Percentiles rank a stretch among this genome's conserved stretches.
Conservation (phyloP, 2,888 invertebrate species). For the Eurois occulta region DNA sequence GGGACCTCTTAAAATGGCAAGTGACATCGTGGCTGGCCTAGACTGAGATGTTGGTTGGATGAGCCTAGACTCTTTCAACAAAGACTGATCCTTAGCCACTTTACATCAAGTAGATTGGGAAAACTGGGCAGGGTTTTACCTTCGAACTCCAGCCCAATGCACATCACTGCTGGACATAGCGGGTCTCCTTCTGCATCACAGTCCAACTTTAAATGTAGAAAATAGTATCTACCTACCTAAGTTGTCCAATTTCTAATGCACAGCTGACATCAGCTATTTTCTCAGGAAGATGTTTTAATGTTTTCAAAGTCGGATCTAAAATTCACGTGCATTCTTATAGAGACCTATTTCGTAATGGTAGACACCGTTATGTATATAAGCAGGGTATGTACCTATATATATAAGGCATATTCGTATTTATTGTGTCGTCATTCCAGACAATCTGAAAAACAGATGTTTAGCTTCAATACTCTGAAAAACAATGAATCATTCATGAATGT, state of each 20-base stretch:
- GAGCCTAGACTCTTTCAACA: background rate
- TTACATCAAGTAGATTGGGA: background rate
- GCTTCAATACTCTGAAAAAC: conserved; percentile 56
- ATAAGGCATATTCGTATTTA: conserved; percentile 7
- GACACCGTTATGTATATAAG: background rate
- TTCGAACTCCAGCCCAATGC: background rate
- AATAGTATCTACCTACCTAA: background rate
- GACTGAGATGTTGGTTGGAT: background rate
- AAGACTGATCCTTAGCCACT: background rate
- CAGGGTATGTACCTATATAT: background rate
- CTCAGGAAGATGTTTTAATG: background rate
- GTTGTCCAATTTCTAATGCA: background rate
- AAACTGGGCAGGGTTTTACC: background rate
- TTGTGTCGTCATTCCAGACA: conserved; percentile 44
- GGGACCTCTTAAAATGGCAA: background rate
- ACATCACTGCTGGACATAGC: background rate
- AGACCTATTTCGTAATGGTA: background rate
- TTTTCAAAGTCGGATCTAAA: background rate
- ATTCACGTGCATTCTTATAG: background rate
- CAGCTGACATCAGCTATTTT: background rate
- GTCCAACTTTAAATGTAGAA: background rate
- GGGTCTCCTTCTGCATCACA: background rate
- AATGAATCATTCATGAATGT: conserved; percentile 68
- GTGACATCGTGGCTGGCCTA: background rate
- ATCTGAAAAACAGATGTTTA: conserved; percentile 63